A percentile compares a stretch with the other conserved stretches of the same genome.
Evolutionary conservation across 2,113 vertebrate genomes (phyloP).

Genomic region (Haplotaxodon microlepis): DNA sequence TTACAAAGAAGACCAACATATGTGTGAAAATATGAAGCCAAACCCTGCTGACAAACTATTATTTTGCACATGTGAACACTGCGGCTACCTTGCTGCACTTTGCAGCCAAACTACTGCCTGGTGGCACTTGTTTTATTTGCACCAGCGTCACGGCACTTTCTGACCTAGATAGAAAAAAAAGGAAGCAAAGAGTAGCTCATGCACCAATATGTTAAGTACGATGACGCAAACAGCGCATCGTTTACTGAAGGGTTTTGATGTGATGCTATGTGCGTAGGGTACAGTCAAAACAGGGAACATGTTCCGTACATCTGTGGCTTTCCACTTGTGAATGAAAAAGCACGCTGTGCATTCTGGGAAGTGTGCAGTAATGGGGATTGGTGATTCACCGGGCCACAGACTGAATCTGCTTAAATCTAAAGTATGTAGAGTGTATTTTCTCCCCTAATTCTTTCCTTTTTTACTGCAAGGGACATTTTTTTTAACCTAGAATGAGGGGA

Average conservation of each 20-base stretch:
- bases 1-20: neutral
- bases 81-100: neutral
- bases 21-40: neutral
- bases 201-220: neutral
- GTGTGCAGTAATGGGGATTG: neutral
- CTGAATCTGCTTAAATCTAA: neutral
- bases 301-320: neutral
- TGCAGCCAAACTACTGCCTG: neutral
- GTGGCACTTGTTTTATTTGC: conserved; percentile 3
- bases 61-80: neutral
- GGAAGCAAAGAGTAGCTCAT: neutral
- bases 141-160: conserved; percentile 25
- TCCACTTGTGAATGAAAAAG: conserved; percentile 4
- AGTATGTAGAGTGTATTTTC: neutral
- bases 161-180: conserved; percentile 38
- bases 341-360: neutral
- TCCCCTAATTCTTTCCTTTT: neutral
- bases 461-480: neutral
- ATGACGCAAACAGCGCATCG: neutral
- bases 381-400: neutral
- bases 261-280: neutral
- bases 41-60: neutral
- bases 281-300: neutral
- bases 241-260: neutral
- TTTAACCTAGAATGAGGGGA: neutral